These are phyloP conservation scores for Glyphotaelius pellucidus DNA, from an alignment of 2,888 invertebrate species.

Conservation along the genomic window DNA sequence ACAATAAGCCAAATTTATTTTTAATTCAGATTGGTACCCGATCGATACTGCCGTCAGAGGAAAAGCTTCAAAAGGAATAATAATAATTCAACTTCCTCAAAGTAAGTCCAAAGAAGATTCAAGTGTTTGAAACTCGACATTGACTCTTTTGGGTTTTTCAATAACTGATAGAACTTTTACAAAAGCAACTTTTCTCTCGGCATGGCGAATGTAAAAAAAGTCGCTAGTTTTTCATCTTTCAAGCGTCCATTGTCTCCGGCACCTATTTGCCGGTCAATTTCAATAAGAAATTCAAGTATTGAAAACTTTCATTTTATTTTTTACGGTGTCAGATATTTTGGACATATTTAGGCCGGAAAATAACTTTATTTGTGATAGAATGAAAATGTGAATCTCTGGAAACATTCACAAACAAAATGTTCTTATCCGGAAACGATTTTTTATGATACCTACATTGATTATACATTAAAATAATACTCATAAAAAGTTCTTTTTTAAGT, in stretches of 20 bases:
- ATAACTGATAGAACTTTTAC: conserved; percentile 41
- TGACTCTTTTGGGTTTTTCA: conserved; percentile 45
- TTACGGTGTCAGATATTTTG: neutral
- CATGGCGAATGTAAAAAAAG: conserved; percentile 13
- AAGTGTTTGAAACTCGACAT: conserved; percentile 12
- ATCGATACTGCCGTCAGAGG: neutral
- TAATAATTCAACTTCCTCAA: neutral
- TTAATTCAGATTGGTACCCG: neutral
- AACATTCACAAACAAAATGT: neutral
- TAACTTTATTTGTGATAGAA: neutral
- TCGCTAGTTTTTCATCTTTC: conserved; percentile 8
- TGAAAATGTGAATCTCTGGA: neutral
- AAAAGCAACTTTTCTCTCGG: neutral
- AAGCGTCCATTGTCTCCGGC: conserved; percentile 13
- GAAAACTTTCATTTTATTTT: neutral
- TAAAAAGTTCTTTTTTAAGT: too few relatives aligned
- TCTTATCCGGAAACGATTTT: neutral
- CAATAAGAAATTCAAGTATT: neutral
- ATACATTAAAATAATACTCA: neutral
- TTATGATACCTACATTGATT: neutral
- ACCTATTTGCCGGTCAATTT: conserved; percentile 15
- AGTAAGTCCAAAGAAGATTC: neutral
- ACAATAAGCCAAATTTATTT: neutral
- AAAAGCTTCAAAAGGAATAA: neutral
- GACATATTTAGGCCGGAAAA: neutral